A percentile compares a stretch with the other conserved stretches of the same genome.
Evolutionary conservation across 1,140 invertebrate genomes (phyloP).

Genomic region (Teleopsis dalmanni): DNA sequence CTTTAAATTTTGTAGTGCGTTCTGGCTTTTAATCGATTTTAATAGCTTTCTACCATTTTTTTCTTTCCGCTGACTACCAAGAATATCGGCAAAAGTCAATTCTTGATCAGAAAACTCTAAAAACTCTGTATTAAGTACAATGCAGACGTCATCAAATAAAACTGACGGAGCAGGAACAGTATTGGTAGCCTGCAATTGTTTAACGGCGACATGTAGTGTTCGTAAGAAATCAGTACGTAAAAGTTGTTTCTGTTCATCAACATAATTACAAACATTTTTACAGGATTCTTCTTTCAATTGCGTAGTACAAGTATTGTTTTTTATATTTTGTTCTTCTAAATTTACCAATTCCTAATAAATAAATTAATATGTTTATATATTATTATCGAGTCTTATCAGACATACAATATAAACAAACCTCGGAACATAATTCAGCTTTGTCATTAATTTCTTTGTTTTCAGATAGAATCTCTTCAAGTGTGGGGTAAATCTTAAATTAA

Average conservation of each 20-base stretch:
- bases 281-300: neutral
- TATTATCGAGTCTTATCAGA: too few species aligned
- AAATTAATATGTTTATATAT: too few species aligned
- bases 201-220: conserved; percentile 48
- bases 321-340: neutral
- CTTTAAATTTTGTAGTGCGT: conserved; percentile 50
- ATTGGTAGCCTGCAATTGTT: conserved; percentile 24
- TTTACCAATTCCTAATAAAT: neutral
- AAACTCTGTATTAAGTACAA: conserved; percentile 25
- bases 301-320: neutral
- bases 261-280: conserved; percentile 55
- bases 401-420: too few species aligned
- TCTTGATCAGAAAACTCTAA: conserved; percentile 18
- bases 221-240: conserved; percentile 65
- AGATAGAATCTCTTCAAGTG: conserved; percentile 21
- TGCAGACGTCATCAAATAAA: conserved; percentile 28
- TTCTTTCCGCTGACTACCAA: neutral
- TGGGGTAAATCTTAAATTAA: conserved; percentile 29
- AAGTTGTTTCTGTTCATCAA: conserved; percentile 69
- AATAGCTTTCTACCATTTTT: too few species aligned
- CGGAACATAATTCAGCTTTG: too few species aligned
- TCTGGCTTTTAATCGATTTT: too few species aligned
- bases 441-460: neutral
- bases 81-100: conserved; percentile 24
- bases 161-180: conserved; percentile 29